Base-by-base conservation (phyloP, 2,797 vertebrate species). In the Tapirus indicus region DNA sequence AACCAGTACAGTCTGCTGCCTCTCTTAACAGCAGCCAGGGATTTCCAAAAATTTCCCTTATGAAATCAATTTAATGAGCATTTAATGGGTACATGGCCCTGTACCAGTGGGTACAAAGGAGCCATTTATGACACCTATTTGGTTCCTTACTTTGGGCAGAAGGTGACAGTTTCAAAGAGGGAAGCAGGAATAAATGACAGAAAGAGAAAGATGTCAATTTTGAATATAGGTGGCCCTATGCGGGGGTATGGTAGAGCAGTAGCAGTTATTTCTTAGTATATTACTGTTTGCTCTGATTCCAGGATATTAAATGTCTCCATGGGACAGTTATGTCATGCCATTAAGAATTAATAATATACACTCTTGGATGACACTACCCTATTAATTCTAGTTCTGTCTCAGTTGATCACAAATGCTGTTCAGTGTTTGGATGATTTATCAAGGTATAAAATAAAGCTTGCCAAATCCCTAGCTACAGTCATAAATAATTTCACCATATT, bases 401-500 rank as follows among this genome's bases (percentile, higher is more conserved):
- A 92, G 47, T 64, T 97, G 89, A 97, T 95, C 88, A 96, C 84
- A 97, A 97, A 96, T 96, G 58, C 83, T 86, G 47, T 75, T 97
- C 4, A 52, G 74, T 96, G 32, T 97, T 97, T 94, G 38, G 88
- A 75, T 97, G 91, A 96, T 97, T 97, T 98, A 91, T 95, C 84
- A 95, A 87, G 91, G 92, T 80, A 93, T 54, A 44, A 95, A 92
- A 49, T 82, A 87, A 96, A 96, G 52, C 41, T 96, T 97, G 72
- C 95, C 96, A 98, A 97, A 97, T 96, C 44, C 69, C 83, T 94
- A 78, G 72, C 79, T 97, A 79, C 4, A 91, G 58, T 96, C 79
- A 93, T 97, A 97, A 97, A 97, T 97, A 96, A 96, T 94, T 97
- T 91, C 68, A 96, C 75, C 87, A 87, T 96, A 49, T 95, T 98